A percentile compares a stretch with the other conserved stretches of the same genome.
These are phyloP conservation scores for Steinernema khuongi DNA, from an alignment of 1,140 invertebrate genomes.

Conservation along the genomic window DNA sequence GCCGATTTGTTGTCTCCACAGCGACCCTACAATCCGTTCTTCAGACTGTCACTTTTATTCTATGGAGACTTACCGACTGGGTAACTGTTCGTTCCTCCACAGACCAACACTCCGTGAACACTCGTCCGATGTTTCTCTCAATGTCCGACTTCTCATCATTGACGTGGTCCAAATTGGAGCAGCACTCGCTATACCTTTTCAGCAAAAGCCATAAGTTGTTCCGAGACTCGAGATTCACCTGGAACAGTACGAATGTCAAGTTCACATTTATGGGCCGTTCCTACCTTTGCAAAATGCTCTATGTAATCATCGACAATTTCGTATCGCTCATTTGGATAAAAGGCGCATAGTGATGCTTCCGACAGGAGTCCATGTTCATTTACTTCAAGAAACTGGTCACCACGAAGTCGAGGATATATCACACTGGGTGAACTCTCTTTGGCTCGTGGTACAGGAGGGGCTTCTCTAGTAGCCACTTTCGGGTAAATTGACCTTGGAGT, in stretches of 20 bases:
- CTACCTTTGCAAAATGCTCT: neutral
- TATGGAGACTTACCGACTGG: neutral
- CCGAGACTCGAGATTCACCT: neutral
- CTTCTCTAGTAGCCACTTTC: neutral
- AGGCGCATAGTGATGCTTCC: neutral
- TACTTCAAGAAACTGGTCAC: neutral
- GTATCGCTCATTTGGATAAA: neutral
- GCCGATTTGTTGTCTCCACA: neutral
- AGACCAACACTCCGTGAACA: neutral
- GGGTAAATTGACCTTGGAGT: neutral
- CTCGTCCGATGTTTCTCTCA: neutral
- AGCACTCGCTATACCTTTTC: neutral
- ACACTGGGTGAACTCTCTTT: too few relatives aligned
- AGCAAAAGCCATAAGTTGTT: neutral
- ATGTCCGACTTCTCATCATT: neutral
- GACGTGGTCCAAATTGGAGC: neutral
- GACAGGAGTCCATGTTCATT: neutral
- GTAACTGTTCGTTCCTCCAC: neutral
- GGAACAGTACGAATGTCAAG: neutral
- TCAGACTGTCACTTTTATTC: neutral
- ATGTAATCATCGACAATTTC: neutral
- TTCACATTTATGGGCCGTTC: neutral
- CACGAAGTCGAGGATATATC: neutral
- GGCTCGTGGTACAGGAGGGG: too few relatives aligned
- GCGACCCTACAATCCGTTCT: neutral